A percentile compares a stretch with the other conserved stretches of the same genome.
Evolutionary conservation across 2,888 invertebrate genomes (phyloP).

Genomic region (Dastarcus helophoroides): DNA sequence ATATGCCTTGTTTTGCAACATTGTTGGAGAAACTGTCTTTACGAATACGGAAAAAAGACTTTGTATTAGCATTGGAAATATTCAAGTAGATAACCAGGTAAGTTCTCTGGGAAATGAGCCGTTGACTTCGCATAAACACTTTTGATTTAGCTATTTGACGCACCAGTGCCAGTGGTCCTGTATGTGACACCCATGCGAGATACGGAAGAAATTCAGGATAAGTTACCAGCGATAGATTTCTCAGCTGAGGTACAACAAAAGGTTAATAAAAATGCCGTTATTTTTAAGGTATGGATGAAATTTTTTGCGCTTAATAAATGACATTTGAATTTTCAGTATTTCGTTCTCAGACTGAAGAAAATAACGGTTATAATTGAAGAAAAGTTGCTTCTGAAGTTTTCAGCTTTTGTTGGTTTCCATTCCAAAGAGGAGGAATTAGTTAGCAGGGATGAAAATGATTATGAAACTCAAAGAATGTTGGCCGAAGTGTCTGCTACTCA

Average conservation of each 20-base stretch:
- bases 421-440: slow-evolving; percentile 42
- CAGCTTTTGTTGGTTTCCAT: slow-evolving; percentile 44
- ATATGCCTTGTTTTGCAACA: slow-evolving; percentile 57
- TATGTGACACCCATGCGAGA: slow-evolving; percentile 50
- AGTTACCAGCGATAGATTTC: slow-evolving; percentile 68
- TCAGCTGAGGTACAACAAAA: slow-evolving; percentile 65
- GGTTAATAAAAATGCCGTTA: slow-evolving; percentile 61
- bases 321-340: slow-evolving; percentile 51
- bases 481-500: slow-evolving; percentile 70
- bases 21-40: slow-evolving; percentile 49
- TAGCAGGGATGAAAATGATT: slow-evolving; percentile 59
- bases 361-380: slow-evolving; percentile 84
- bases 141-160: slow-evolving; percentile 60
- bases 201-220: slow-evolving; percentile 38
- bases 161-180: slow-evolving; percentile 74
- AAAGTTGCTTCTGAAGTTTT: slow-evolving; percentile 61
- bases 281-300: slow-evolving; percentile 54
- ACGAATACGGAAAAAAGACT: slow-evolving; percentile 45
- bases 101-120: slow-evolving; percentile 5
- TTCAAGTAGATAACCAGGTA: slow-evolving; percentile 80
- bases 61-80: slow-evolving; percentile 62
- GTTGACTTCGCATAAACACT: neutral
- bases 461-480: slow-evolving; percentile 67
- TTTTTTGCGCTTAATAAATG: neutral
- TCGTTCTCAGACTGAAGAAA: slow-evolving; percentile 71